Evolutionary conservation across 2,797 vertebrate genomes (phyloP).

Genomic region (Cryptoprocta ferox): DNA sequence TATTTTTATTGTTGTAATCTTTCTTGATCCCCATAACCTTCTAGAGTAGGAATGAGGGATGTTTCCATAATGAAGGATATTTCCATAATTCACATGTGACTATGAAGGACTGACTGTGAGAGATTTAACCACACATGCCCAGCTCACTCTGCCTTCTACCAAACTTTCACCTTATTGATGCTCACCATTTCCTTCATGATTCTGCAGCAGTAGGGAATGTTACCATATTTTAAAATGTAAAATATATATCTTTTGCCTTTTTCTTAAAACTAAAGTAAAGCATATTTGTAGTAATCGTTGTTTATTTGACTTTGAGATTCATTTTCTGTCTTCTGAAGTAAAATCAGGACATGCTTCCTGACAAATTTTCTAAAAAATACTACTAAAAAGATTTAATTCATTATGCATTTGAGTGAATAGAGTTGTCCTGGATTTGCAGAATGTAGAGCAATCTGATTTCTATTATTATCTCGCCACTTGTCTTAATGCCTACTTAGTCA

Average conservation of each 20-base stretch:
- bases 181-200: not conserved
- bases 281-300: not conserved
- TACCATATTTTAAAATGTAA: not conserved
- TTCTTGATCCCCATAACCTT: not conserved
- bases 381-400: not conserved
- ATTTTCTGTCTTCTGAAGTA: not conserved
- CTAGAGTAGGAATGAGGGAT: not conserved
- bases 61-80: not conserved
- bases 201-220: not conserved
- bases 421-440: not conserved
- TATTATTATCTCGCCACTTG: not conserved
- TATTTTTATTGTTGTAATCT: not conserved
- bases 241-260: not conserved
- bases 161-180: not conserved
- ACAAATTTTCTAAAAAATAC: not conserved
- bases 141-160: not conserved
- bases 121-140: fast-evolving
- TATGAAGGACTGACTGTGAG: not conserved
- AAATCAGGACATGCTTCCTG: not conserved
- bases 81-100: not conserved
- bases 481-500: not conserved
- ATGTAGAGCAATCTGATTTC: not conserved
- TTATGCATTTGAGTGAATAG: not conserved
- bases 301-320: not conserved
- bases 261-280: not conserved